A percentile compares a stretch with the other conserved stretches of the same genome.
Evolutionary conservation across 1,140 invertebrate genomes (phyloP).

Genomic region (Cherax quadricarinatus): DNA sequence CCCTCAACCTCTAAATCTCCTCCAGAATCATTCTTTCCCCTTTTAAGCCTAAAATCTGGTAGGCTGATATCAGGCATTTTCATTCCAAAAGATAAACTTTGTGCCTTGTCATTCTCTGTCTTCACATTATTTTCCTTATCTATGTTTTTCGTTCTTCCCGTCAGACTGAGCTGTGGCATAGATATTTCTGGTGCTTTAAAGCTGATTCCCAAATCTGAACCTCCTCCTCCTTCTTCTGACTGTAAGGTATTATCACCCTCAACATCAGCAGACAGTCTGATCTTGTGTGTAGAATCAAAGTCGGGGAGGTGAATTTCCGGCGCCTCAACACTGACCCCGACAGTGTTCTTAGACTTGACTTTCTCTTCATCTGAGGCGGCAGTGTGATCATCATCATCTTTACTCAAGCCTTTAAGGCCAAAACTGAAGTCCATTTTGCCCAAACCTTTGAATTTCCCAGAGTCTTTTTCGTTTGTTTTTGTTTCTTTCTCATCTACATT

Average conservation of each 20-base stretch:
- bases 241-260: background rate
- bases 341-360: slow-evolving; percentile 36
- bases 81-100: slow-evolving; percentile 18
- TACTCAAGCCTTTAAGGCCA: slow-evolving; percentile 40
- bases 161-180: slow-evolving; percentile 36
- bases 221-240: slow-evolving; percentile 2
- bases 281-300: background rate
- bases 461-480: background rate
- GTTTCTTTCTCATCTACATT: background rate
- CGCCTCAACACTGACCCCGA: slow-evolving; percentile 37
- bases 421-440: slow-evolving; percentile 29
- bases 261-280: background rate
- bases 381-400: slow-evolving; percentile 41
- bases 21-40: slow-evolving; percentile 21
- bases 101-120: background rate
- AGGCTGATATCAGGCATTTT: slow-evolving; percentile 39
- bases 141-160: background rate
- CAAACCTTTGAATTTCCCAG: background rate
- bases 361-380: slow-evolving; percentile 60
- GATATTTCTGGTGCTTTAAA: slow-evolving; percentile 40
- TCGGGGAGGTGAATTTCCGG: slow-evolving; percentile 31
- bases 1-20: background rate
- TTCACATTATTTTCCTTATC: background rate
- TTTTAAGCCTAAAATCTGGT: slow-evolving; percentile 20
- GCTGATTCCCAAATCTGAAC: slow-evolving; percentile 12